These are phyloP conservation scores for Eurypyga helias DNA, from an alignment of 2,113 vertebrate species.

Conservation along the genomic window DNA sequence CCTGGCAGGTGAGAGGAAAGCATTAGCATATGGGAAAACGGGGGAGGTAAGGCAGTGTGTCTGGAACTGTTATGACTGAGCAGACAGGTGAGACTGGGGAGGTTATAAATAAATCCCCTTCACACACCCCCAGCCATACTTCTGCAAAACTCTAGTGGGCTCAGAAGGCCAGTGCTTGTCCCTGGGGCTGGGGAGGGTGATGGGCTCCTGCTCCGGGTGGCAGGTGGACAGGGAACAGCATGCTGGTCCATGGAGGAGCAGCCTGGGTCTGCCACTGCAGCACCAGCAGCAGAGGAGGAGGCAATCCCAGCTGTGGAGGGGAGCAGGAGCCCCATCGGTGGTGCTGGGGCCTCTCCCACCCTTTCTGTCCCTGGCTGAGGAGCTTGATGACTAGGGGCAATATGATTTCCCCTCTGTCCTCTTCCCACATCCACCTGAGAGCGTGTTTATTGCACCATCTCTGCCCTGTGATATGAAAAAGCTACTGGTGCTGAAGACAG, in stretches of 20 bases:
- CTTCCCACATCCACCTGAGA: not conserved
- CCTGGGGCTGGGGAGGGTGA: not conserved
- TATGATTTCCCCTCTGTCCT: fast-evolving
- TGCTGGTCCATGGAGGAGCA: fast-evolving
- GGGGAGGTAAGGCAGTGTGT: not conserved
- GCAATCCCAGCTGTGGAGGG: fast-evolving
- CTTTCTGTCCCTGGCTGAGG: not conserved
- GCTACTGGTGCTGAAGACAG: not conserved
- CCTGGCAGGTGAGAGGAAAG: conserved; percentile 19
- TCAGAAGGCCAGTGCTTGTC: fast-evolving
- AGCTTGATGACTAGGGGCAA: not conserved
- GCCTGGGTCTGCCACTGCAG: fast-evolving
- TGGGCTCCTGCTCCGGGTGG: fast-evolving
- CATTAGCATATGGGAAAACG: not conserved
- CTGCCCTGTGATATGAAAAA: not conserved
- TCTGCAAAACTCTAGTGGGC: fast-evolving
- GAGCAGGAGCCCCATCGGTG: fast-evolving
- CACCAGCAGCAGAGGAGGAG: not conserved
- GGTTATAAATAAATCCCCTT: not conserved
- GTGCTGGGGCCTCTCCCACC: fast-evolving
- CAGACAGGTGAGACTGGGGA: not conserved
- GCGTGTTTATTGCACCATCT: not conserved
- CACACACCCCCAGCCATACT: fast-evolving
- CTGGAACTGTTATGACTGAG: conserved; percentile 4
- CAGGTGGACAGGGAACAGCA: fast-evolving